Conservation (phyloP, 1,140 invertebrate species). For the Tribolium castaneum region DNA sequence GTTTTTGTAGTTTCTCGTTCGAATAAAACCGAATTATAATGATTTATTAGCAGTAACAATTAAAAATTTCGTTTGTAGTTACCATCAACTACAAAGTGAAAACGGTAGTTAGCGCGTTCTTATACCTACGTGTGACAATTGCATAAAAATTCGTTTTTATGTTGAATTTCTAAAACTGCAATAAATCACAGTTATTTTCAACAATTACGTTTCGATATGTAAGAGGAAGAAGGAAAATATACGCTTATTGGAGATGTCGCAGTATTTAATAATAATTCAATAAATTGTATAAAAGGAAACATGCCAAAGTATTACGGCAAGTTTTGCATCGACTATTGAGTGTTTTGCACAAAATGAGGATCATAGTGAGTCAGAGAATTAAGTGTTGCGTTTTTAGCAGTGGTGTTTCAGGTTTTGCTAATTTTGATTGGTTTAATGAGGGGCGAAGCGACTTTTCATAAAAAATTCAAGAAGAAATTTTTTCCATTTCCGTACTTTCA, state of each 20-base stretch:
- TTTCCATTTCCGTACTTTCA: neutral
- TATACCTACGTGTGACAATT: conserved; percentile 9
- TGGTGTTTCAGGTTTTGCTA: neutral
- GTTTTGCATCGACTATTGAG: neutral
- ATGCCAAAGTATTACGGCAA: neutral
- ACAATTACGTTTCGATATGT: conserved; percentile 6
- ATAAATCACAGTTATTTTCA: conserved; percentile 23
- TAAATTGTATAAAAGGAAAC: conserved; percentile 17
- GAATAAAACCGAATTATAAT: too few species aligned
- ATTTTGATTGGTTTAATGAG: neutral
- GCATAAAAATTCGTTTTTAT: conserved; percentile 5
- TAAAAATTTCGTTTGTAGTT: too few species aligned
- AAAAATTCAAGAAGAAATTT: conserved; percentile 18
- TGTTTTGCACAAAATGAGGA: neutral
- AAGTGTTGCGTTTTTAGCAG: neutral
- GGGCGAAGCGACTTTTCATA: neutral
- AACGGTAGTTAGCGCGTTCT: neutral
- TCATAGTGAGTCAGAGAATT: neutral
- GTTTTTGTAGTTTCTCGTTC: too few species aligned
- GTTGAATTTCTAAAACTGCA: conserved; percentile 23
- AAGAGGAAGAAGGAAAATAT: conserved; percentile 13
- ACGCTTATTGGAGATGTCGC: conserved; percentile 1
- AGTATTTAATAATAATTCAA: conserved; percentile 13
- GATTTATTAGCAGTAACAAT: too few species aligned
- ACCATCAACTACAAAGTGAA: neutral